Percentiles rank a stretch among this genome's conserved stretches.
These are phyloP conservation scores for Colinus virginianus DNA, from an alignment of 2,113 vertebrate genomes.

Conservation along the genomic window DNA sequence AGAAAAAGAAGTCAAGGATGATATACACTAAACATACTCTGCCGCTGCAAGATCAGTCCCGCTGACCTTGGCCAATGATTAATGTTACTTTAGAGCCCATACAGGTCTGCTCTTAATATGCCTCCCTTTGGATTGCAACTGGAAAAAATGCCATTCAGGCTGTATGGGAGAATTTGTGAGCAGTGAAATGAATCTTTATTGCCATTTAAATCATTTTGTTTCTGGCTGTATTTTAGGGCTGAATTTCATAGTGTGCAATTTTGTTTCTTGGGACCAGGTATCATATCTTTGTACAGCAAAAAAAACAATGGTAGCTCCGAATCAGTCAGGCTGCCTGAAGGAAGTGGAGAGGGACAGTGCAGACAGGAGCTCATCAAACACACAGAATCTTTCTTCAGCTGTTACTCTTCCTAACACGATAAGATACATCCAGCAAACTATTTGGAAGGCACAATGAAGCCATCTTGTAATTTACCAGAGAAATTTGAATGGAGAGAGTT, in stretches of 20 bases:
- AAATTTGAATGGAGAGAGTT: fast-evolving
- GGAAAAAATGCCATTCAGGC: background rate
- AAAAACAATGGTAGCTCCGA: background rate
- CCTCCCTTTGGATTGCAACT: background rate
- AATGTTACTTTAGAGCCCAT: background rate
- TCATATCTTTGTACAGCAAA: background rate
- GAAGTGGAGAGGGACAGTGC: background rate
- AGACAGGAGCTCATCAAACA: background rate
- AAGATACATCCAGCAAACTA: background rate
- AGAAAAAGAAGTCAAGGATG: background rate
- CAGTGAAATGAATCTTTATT: background rate
- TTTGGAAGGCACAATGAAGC: background rate
- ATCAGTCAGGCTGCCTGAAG: fast-evolving
- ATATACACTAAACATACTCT: background rate
- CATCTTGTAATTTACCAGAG: background rate
- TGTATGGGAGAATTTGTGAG: background rate
- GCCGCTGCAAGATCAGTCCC: slow-evolving; percentile 6
- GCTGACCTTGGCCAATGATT: slow-evolving; percentile 58
- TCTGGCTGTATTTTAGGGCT: background rate
- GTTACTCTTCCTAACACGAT: background rate
- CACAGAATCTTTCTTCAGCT: background rate
- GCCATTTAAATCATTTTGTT: slow-evolving; percentile 3
- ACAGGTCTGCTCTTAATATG: background rate
- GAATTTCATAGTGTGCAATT: background rate
- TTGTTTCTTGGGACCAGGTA: background rate